Conservation (phyloP, 1,140 invertebrate species). For the Tetramorium alpestre region DNA sequence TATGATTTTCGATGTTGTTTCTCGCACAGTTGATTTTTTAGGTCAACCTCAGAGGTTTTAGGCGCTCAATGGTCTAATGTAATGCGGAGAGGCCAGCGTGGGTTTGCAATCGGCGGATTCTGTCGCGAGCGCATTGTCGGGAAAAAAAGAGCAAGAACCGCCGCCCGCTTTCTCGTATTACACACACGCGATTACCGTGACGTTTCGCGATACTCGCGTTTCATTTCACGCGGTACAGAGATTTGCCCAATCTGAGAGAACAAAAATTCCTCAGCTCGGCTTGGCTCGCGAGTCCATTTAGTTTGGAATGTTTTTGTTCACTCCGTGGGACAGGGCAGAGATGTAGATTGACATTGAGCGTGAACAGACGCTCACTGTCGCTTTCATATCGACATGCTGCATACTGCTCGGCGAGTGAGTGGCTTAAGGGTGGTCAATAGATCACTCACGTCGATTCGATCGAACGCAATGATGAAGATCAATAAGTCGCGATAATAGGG, state of each 20-base stretch:
- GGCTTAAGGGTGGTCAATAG: conserved; percentile 24
- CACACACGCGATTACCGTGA: conserved; percentile 41
- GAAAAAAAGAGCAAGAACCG: conserved; percentile 9
- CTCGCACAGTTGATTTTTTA: conserved; percentile 15
- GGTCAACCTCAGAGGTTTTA: conserved; percentile 24
- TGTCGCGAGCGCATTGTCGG: conserved; percentile 1
- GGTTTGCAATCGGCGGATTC: conserved; percentile 28
- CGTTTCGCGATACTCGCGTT: conserved; percentile 52
- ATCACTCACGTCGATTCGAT: conserved; percentile 22
- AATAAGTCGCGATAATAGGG: conserved; percentile 31
- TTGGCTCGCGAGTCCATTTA: not conserved
- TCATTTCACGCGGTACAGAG: conserved; percentile 17
- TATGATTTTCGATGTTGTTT: conserved; percentile 13
- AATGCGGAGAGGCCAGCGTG: not conserved
- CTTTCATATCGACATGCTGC: conserved; percentile 77
- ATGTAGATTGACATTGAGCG: conserved; percentile 37
- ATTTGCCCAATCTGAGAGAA: conserved; percentile 9
- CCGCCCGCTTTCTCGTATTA: conserved; percentile 55
- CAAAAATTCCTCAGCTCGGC: not conserved
- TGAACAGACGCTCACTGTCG: conserved; percentile 38
- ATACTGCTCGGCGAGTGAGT: conserved; percentile 51
- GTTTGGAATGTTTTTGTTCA: not conserved
- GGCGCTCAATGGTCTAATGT: not conserved
- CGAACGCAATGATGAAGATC: conserved; percentile 21
- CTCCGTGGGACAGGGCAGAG: not conserved